Conservation (phyloP, 2,797 vertebrate genomes). For the Ctenopoma multispine region DNA sequence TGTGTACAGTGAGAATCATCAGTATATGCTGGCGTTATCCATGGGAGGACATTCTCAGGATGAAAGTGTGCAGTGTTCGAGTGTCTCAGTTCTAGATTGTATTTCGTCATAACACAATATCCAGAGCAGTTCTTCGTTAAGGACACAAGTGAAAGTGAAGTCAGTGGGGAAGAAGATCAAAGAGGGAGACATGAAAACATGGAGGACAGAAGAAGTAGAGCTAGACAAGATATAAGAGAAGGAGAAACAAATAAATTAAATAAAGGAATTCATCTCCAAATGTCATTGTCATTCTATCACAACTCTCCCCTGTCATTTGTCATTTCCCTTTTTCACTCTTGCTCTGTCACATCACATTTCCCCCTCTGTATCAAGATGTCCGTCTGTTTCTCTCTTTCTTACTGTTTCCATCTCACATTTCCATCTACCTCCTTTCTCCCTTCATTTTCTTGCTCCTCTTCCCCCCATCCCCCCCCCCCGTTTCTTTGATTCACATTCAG, state of each 20-base stretch:
- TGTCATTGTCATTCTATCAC: conserved; percentile 17
- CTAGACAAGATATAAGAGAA: not conserved
- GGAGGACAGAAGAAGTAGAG: not conserved
- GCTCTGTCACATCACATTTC: conserved; percentile 21
- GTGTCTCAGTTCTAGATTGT: not conserved
- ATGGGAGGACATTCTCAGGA: too few relatives aligned
- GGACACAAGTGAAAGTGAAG: not conserved
- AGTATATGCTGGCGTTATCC: too few relatives aligned
- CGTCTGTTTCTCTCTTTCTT: conserved; percentile 5
- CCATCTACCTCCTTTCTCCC: conserved; percentile 15
- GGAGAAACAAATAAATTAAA: not conserved
- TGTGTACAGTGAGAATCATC: too few relatives aligned
- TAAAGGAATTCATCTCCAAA: not conserved
- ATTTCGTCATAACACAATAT: not conserved
- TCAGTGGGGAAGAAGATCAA: not conserved
- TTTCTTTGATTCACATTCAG: conserved; percentile 22
- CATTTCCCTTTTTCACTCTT: conserved; percentile 8
- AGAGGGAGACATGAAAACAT: not conserved
- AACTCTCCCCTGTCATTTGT: conserved; percentile 11
- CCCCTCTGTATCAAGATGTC: conserved; percentile 3
- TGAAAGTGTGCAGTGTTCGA: too few relatives aligned
- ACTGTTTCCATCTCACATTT: conserved; percentile 45
- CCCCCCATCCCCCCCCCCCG: not conserved
- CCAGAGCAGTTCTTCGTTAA: not conserved
- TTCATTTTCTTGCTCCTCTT: not conserved